Base-by-base conservation (phyloP, 1,140 invertebrate species). In the Drosophila saltans region DNA sequence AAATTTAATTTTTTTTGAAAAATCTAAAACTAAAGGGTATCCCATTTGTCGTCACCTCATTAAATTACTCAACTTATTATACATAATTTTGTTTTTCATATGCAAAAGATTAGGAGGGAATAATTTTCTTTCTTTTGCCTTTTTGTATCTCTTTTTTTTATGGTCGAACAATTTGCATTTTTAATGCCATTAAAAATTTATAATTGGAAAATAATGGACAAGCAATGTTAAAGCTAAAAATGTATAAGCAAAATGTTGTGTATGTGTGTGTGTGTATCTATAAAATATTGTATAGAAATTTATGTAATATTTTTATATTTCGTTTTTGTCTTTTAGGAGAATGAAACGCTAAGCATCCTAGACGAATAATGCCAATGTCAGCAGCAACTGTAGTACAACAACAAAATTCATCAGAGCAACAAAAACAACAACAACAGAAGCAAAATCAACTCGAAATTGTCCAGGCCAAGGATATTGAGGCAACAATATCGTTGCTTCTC, bases 401-500 rank as follows among this genome's bases (percentile, higher is more conserved):
- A 72, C 79, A 75, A 36, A 76, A 67, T 55, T 48, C 57, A 55
- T 55, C 60, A 52, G 45, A 52, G 69, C 24, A 76, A 57, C 66
- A 70, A 69, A 7, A 57, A 75, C 24, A 76, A 57, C 66, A 70
- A 69, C 21, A 57, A 75, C 64, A 68, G 66, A 66, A 76, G 63
- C 68, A 36, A 61, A 59, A 6, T n/a, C 66, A 56, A 61, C 60
- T 55, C 62, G 72, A 36, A 66, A 78, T 28, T 41, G 45, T 67
- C 10, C 40, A 69, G 36, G 21, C 48, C 55, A 45, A 79, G 63
- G 74, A 36, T 57, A 78, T 71, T 55, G 66, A 85, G 28, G 81
- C 86, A 8, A 81, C 80, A 43, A 91, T 91, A 72, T 91, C 91
- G 72, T 69, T 86, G 64, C 86, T 92, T 74, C 73, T 91, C 66